phyloP scores from a whole-genome alignment of 2,797 vertebrate genomes.

The Thunnus albacares region DNA sequence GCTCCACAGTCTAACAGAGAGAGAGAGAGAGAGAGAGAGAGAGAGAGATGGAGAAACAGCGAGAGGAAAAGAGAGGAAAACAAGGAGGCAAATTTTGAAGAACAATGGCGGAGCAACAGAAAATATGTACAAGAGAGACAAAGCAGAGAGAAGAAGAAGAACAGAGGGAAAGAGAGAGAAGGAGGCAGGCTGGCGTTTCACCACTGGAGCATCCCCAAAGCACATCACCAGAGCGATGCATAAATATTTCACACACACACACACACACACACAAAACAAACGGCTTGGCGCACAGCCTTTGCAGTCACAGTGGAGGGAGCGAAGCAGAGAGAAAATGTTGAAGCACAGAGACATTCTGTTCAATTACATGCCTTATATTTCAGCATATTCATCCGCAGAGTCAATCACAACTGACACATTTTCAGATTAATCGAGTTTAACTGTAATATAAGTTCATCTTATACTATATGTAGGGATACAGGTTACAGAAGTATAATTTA shows the following conservation, averaged over 20 bases:
- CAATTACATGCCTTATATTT: slow-evolving; percentile 59
- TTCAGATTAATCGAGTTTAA: slow-evolving; percentile 1
- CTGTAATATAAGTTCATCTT: slow-evolving; percentile 18
- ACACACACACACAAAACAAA: slow-evolving; percentile 58
- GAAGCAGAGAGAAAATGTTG: slow-evolving; percentile 50
- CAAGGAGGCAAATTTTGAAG: not conserved
- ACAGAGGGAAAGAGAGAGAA: slow-evolving; percentile 31
- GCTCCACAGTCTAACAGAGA: slow-evolving; percentile 3
- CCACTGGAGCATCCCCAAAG: slow-evolving; percentile 72
- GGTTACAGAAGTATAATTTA: not conserved
- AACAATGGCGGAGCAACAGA: slow-evolving; percentile 30
- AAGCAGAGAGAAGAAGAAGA: slow-evolving; percentile 18
- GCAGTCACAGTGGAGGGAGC: slow-evolving; percentile 54
- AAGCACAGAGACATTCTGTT: slow-evolving; percentile 52
- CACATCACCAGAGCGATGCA: slow-evolving; percentile 71
- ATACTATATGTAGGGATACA: not conserved
- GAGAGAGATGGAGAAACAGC: slow-evolving; percentile 18
- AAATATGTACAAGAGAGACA: slow-evolving; percentile 37
- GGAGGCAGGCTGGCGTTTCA: slow-evolving; percentile 62
- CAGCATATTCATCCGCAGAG: slow-evolving; percentile 36
- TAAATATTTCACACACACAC: slow-evolving; percentile 72
- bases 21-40: slow-evolving; percentile 7
- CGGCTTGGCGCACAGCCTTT: slow-evolving; percentile 67
- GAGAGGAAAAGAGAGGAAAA: slow-evolving; percentile 9
- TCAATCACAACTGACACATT: slow-evolving; percentile 22